phyloP scores from a whole-genome alignment of 2,113 vertebrate species.

The Lepus americanus region DNA sequence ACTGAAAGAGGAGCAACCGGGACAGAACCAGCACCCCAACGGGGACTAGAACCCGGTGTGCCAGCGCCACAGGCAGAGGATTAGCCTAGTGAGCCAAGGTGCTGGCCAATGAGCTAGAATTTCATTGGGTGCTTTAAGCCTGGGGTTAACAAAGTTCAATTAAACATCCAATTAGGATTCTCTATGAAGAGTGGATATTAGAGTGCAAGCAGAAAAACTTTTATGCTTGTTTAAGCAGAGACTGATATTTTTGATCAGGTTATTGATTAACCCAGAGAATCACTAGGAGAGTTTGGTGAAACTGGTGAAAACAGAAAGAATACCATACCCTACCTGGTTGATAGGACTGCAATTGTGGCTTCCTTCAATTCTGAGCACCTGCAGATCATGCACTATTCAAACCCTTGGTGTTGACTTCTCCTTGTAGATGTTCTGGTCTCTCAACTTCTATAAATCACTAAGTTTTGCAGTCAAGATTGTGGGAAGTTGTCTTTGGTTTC shows the following conservation, averaged over 20 bases:
- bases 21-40: too few species aligned
- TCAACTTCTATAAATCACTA: not conserved
- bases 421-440: not conserved
- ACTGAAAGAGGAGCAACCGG: too few species aligned
- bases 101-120: not conserved
- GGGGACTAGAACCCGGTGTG: too few species aligned
- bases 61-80: too few species aligned
- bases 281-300: not conserved
- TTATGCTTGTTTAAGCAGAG: not conserved
- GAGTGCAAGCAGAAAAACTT: not conserved
- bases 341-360: not conserved
- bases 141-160: not conserved
- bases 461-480: not conserved
- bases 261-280: not conserved
- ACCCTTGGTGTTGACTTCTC: not conserved
- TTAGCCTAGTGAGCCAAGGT: too few species aligned
- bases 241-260: not conserved
- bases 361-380: not conserved
- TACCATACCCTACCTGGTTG: not conserved
- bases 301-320: not conserved
- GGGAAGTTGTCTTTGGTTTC: not conserved
- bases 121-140: not conserved
- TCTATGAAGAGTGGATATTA: not conserved
- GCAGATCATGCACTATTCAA: fast-evolving
- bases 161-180: fast-evolving